Percentiles rank a stretch among this genome's conserved stretches.
These are phyloP conservation scores for Gari tellinella DNA, from an alignment of 2,888 invertebrate genomes.

Conservation along the genomic window DNA sequence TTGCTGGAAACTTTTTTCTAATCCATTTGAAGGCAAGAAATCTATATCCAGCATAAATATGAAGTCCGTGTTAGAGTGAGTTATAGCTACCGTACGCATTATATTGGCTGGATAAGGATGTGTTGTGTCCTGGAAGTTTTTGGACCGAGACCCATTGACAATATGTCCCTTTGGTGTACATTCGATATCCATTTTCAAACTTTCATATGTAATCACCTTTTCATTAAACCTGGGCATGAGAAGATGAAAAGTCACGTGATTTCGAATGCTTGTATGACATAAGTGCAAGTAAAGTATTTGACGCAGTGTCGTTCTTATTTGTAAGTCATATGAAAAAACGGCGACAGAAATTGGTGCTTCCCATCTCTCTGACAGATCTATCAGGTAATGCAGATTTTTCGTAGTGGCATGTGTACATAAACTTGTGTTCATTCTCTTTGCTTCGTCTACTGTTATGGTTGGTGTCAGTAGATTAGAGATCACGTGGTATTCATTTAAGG, in stretches of 20 bases:
- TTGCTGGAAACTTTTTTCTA: slow-evolving; percentile 66
- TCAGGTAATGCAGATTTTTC: slow-evolving; percentile 84
- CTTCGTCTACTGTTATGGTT: too few relatives aligned
- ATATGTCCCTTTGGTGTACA: slow-evolving; percentile 83
- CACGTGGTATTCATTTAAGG: too few relatives aligned
- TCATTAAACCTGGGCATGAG: too few relatives aligned
- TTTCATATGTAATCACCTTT: too few relatives aligned
- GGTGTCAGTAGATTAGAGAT: too few relatives aligned
- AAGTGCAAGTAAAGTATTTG: slow-evolving; percentile 84
- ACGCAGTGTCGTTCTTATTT: slow-evolving; percentile 83
- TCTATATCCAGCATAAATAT: slow-evolving; percentile 86
- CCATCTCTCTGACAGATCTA: slow-evolving; percentile 83
- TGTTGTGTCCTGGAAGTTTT: too few relatives aligned
- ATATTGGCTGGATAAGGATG: slow-evolving; percentile 86
- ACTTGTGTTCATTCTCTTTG: too few relatives aligned
- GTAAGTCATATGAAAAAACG: slow-evolving; percentile 84
- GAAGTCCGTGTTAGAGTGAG: slow-evolving; percentile 84
- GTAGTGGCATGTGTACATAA: slow-evolving; percentile 85
- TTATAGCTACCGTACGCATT: slow-evolving; percentile 86
- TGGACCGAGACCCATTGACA: too few relatives aligned
- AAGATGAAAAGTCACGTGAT: slow-evolving; percentile 85
- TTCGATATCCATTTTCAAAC: too few relatives aligned
- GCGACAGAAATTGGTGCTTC: slow-evolving; percentile 86
- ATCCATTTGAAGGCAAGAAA: slow-evolving; percentile 85
- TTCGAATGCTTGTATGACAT: slow-evolving; percentile 83